Conservation (phyloP, 2,113 vertebrate genomes). For the Danio rerio region DNA sequence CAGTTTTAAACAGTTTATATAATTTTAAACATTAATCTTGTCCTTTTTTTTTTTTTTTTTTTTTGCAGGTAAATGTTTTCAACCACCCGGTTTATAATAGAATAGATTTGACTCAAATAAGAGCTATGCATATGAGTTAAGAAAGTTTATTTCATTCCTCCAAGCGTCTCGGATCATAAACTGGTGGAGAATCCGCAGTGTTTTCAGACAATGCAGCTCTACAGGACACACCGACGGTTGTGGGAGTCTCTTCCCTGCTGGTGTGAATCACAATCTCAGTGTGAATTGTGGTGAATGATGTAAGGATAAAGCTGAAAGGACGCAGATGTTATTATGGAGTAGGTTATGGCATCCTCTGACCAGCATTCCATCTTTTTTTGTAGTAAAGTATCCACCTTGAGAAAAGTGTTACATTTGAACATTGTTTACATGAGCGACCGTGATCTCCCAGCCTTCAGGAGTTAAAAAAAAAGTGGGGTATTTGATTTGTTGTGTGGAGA, state of each 20-base stretch:
- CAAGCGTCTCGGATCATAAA: not conserved
- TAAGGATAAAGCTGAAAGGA: not conserved
- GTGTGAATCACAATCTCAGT: slow-evolving; percentile 10
- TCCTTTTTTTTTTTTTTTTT: too few relatives aligned
- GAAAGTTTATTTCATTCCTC: not conserved
- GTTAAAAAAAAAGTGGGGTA: not conserved
- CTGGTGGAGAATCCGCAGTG: not conserved
- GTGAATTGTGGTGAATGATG: not conserved
- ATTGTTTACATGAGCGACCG: not conserved
- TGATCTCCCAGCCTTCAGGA: not conserved
- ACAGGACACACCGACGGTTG: not conserved
- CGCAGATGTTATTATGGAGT: not conserved
- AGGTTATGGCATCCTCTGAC: not conserved
- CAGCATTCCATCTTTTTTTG: not conserved
- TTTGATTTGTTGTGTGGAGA: not conserved
- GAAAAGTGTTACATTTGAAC: not conserved
- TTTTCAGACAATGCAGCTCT: not conserved
- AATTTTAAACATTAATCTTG: too few relatives aligned
- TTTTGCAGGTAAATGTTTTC: not conserved
- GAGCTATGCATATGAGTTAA: not conserved
- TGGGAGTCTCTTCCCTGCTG: not conserved
- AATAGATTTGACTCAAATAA: not conserved
- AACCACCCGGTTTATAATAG: not conserved
- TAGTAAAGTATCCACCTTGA: not conserved
- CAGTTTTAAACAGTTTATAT: too few relatives aligned